These are phyloP conservation scores for Tenebrio molitor DNA, from an alignment of 1,140 invertebrate species.

Conservation along the genomic window DNA sequence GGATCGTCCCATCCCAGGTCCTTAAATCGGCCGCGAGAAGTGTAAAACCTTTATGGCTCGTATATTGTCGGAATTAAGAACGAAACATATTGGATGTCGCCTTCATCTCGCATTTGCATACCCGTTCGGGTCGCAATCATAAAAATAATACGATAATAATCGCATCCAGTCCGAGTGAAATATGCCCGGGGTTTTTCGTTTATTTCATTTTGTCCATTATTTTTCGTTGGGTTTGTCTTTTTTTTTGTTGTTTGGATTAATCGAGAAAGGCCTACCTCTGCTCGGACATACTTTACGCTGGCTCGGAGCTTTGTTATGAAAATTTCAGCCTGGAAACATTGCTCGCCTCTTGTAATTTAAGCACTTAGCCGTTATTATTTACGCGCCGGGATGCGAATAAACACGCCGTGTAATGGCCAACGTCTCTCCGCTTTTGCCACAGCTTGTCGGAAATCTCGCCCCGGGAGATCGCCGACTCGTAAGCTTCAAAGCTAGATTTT, in stretches of 20 bases:
- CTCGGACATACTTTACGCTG: constrained; percentile 46
- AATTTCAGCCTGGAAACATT: constrained; percentile 51
- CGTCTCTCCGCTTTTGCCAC: constrained; percentile 40
- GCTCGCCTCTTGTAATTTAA: constrained; percentile 51
- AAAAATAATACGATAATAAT: constrained; percentile 60
- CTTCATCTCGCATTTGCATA: constrained; percentile 58
- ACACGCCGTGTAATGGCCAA: constrained; percentile 51
- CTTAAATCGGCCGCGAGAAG: constrained; percentile 49
- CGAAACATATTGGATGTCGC: constrained; percentile 58
- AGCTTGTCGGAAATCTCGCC: constrained; percentile 45
- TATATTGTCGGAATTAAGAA: constrained; percentile 59
- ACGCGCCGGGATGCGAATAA: constrained; percentile 51
- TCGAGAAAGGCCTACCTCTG: constrained; percentile 43
- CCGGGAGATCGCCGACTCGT: constrained; percentile 41
- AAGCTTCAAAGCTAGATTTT: constrained; percentile 35
- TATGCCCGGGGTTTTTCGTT: constrained; percentile 49
- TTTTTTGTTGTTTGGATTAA: constrained; percentile 49
- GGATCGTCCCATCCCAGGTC: constrained; percentile 36
- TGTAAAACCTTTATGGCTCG: constrained; percentile 57
- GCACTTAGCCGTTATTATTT: constrained; percentile 52
- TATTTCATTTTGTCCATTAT: constrained; percentile 42
- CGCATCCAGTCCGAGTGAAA: constrained; percentile 58
- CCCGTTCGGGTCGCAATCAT: constrained; percentile 57
- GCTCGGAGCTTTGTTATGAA: constrained; percentile 52
- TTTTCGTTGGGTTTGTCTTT: constrained; percentile 29